Evolutionary conservation across 2,888 invertebrate genomes (phyloP).

Genomic region (Ophonus ardosiacus): DNA sequence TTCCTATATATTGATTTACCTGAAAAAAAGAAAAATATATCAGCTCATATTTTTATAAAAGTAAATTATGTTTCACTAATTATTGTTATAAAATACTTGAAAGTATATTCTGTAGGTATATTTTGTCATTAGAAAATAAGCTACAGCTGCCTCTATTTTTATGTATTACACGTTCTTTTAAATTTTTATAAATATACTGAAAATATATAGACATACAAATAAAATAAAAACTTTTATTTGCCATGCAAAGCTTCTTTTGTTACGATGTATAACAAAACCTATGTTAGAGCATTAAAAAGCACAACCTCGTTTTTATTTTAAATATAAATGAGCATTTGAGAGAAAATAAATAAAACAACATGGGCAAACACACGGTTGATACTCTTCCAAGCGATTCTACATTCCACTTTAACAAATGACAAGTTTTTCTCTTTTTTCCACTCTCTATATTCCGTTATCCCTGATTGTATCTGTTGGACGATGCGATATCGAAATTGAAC

Average conservation of each 20-base stretch:
- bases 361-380: background rate
- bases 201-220: too few relatives aligned
- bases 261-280: background rate
- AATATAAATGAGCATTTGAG: slow-evolving; percentile 22
- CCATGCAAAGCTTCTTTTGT: background rate
- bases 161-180: too few relatives aligned
- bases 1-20: too few relatives aligned
- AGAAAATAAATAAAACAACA: background rate
- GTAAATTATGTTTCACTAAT: too few relatives aligned
- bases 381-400: slow-evolving; percentile 13
- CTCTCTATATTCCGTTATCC: slow-evolving; percentile 18
- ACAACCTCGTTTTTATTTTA: background rate
- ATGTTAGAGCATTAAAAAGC: background rate
- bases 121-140: too few relatives aligned
- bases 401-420: slow-evolving; percentile 37
- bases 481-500: slow-evolving; percentile 33
- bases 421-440: slow-evolving; percentile 16
- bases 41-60: too few relatives aligned
- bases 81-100: too few relatives aligned
- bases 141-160: too few relatives aligned
- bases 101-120: too few relatives aligned
- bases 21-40: too few relatives aligned
- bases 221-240: too few relatives aligned
- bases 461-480: slow-evolving; percentile 30
- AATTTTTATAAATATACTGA: too few relatives aligned